phyloP scores from a whole-genome alignment of 2,888 invertebrate species.

The Hypsopygia costalis region DNA sequence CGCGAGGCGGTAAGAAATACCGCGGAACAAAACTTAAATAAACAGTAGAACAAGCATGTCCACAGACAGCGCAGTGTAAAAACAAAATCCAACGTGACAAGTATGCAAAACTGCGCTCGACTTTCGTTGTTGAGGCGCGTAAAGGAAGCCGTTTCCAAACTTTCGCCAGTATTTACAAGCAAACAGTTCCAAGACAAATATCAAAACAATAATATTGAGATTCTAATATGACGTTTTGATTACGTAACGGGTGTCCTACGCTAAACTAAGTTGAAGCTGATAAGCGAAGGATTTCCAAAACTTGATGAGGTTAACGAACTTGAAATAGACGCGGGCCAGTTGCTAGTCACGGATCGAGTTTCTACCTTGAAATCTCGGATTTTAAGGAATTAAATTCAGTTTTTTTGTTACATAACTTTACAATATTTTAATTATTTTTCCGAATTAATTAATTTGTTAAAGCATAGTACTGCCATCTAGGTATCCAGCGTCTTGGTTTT shows the following conservation, averaged over 20 bases:
- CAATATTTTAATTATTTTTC: too few relatives aligned
- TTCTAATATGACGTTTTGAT: constrained; percentile 9
- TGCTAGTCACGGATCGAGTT: constrained; percentile 27
- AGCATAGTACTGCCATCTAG: too few relatives aligned
- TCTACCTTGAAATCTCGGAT: neutral
- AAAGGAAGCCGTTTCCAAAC: neutral
- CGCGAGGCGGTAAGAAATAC: too few relatives aligned
- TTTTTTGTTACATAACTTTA: too few relatives aligned
- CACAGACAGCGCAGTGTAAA: too few relatives aligned
- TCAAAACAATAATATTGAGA: constrained; percentile 5
- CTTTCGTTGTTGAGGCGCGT: neutral
- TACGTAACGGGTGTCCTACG: constrained; percentile 22
- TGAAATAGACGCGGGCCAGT: constrained; percentile 34
- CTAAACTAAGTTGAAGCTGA: constrained; percentile 13
- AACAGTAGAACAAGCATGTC: too few relatives aligned
- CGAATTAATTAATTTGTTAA: too few relatives aligned
- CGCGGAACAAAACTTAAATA: too few relatives aligned
- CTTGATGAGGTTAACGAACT: constrained; percentile 28
- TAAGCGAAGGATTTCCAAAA: constrained; percentile 11
- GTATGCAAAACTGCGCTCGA: neutral
- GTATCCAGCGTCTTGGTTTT: too few relatives aligned
- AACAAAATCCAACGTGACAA: neutral
- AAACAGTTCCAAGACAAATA: neutral
- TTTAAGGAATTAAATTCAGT: too few relatives aligned
- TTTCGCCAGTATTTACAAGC: constrained; percentile 3